Evolutionary conservation across 2,797 vertebrate species (phyloP), one percentile per base, ranked within the genome.

Genomic region (Enteromius viviparus): DNA sequence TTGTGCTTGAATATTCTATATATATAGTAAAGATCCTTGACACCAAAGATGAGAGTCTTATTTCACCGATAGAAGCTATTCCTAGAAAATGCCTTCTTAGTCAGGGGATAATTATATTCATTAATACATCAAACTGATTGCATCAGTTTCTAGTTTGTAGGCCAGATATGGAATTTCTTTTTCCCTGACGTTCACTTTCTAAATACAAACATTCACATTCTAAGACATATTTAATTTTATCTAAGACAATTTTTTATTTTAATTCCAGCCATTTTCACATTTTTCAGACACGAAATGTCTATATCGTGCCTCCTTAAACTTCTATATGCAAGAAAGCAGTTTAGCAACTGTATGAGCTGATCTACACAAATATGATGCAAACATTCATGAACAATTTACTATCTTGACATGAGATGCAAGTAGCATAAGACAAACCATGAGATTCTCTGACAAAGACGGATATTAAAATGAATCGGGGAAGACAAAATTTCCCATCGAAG

Each of bases 401-500:
- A 76, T 26, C 8, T 55, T 76, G 53, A 58, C 53, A 60, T 60
- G 34, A 42, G 74, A 76, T 26, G 14, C n/a, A 23, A 17, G 51
- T 55, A 10, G 21, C 9, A 40, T 11, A 32, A 45, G 9, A 77
- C 23, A 77, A 64, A 64, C 23, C 40, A 62, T 47, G 45, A 45
- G 76, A 42, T 64, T 77, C 76, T 64, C 14, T 60, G 76, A 66
- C 34, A 70, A 85, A 86, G 87, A 76, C 76, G 1, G 8, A 58
- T 83, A 83, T 72, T 90, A 77, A 77, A 77, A 26, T 80, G 78
- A 86, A 78, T 70, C 60, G 55, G 34, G 68, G 32, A 62, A 88
- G 65, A 76, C 76, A n/a, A 23, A 72, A 81, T 82, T 81, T 84
- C 89, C 1, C 26, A 55, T 69, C 76, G 58, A 78, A 78, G 88